Conservation (phyloP, 1,140 invertebrate species). For the Brachionus manjavacas region DNA sequence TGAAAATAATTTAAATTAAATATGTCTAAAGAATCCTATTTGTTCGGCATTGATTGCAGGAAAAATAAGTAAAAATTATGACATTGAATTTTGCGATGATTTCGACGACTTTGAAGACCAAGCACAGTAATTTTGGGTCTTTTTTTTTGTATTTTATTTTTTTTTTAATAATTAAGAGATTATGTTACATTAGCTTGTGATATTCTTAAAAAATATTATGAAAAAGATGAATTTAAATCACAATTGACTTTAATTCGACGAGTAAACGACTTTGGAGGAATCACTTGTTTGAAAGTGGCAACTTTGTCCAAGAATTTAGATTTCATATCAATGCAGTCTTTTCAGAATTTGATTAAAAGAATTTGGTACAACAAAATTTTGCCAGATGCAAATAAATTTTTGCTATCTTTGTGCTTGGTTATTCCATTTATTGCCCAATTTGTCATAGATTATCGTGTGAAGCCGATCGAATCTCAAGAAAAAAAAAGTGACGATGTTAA, state of each 20-base stretch:
- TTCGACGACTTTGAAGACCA: not conserved
- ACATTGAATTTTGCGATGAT: not conserved
- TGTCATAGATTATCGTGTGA: not conserved
- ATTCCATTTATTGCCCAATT: constrained; percentile 2
- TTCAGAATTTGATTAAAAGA: constrained; percentile 16
- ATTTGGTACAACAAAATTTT: constrained; percentile 39
- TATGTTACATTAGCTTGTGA: constrained; percentile 13
- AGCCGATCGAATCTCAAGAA: not conserved
- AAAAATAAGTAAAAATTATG: constrained; percentile 15
- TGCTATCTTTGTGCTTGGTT: not conserved
- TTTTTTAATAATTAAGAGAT: not conserved
- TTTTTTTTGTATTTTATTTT: not conserved
- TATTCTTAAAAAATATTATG: constrained; percentile 16
- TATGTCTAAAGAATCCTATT: not conserved
- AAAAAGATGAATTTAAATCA: constrained; percentile 10
- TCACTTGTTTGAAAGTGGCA: constrained; percentile 11
- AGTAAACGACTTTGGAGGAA: not conserved
- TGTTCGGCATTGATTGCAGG: constrained; percentile 1
- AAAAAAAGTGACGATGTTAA: not conserved
- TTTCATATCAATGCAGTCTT: not conserved
- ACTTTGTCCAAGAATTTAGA: not conserved
- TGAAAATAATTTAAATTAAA: not conserved
- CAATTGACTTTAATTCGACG: constrained; percentile 15
- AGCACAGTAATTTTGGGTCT: not conserved
- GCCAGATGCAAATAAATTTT: constrained; percentile 6